Evolutionary conservation across 1,140 invertebrate genomes (phyloP).

Genomic region (Gonatopus flavifemur): DNA sequence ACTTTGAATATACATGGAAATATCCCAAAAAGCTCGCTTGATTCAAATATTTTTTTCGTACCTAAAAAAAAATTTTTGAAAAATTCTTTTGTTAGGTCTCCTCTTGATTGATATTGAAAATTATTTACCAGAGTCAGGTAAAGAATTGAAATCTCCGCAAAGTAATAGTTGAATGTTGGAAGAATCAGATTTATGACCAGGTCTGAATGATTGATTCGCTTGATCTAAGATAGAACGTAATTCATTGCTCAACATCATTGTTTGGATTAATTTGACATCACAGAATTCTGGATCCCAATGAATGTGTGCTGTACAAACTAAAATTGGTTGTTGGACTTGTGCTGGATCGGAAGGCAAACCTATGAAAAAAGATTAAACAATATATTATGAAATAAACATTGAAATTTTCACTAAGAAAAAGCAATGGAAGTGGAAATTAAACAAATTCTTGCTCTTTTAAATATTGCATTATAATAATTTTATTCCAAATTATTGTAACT

Average conservation of each 20-base stretch:
- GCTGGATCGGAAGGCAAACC: conserved; percentile 73
- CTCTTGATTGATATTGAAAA: not conserved
- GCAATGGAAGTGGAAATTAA: not conserved
- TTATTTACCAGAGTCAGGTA: conserved; percentile 88
- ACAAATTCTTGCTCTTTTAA: not conserved
- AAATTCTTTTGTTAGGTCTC: not conserved
- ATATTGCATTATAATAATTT: no score
- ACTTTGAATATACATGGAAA: no score
- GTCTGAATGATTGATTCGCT: conserved; percentile 67
- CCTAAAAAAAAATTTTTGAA: not conserved
- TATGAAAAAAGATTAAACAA: conserved; percentile 33
- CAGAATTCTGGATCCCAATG: conserved; percentile 99
- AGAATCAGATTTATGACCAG: conserved; percentile 67
- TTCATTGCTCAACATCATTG: conserved; percentile 98
- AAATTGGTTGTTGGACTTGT: conserved; percentile 79
- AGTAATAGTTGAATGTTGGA: conserved; percentile 90
- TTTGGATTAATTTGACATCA: conserved; percentile 99
- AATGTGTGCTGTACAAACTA: conserved; percentile 98
- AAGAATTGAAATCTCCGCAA: conserved; percentile 98
- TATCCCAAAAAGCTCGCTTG: no score
- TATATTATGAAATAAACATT: not conserved
- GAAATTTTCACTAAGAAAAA: conserved; percentile 1
- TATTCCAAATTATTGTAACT: not conserved
- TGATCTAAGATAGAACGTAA: conserved; percentile 81
- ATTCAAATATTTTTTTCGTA: no score